Evolutionary conservation across 2,113 vertebrate genomes (phyloP).

Genomic region (Toxotes jaculatrix): DNA sequence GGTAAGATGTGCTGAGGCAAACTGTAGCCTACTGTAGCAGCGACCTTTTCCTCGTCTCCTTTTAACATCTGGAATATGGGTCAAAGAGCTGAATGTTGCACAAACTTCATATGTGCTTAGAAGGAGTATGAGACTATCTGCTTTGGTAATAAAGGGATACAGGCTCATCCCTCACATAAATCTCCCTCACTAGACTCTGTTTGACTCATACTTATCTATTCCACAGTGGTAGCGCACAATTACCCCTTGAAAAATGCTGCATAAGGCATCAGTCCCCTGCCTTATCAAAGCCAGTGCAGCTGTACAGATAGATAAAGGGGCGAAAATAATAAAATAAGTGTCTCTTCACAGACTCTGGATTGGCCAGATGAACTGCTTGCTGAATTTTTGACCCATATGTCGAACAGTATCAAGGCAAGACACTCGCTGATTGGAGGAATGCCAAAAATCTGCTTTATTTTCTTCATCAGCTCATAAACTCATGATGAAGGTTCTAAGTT

Average conservation of each 20-base stretch:
- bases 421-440: conserved; percentile 28
- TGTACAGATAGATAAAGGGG: conserved; percentile 66
- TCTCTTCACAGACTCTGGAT: conserved; percentile 40
- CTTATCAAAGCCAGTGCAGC: conserved; percentile 75
- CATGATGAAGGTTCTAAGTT: background rate
- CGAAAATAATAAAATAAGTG: conserved; percentile 67
- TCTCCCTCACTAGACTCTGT: conserved; percentile 52
- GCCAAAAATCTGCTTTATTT: conserved; percentile 15
- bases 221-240: conserved; percentile 69
- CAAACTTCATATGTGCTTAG: conserved; percentile 32
- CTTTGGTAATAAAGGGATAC: conserved; percentile 57
- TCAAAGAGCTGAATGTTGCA: conserved; percentile 36
- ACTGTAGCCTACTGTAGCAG: conserved; percentile 7
- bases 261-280: conserved; percentile 56
- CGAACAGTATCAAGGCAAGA: conserved; percentile 22
- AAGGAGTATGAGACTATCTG: conserved; percentile 42
- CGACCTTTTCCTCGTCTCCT: background rate
- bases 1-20: background rate
- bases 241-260: conserved; percentile 66
- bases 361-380: conserved; percentile 53
- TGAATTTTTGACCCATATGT: conserved; percentile 54
- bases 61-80: conserved; percentile 34
- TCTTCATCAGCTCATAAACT: conserved; percentile 12
- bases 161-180: conserved; percentile 56
- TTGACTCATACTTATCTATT: conserved; percentile 68